Evolutionary conservation across 2,888 invertebrate species (phyloP), one percentile per base, ranked within the genome.

Genomic region (Cabera pusaria): DNA sequence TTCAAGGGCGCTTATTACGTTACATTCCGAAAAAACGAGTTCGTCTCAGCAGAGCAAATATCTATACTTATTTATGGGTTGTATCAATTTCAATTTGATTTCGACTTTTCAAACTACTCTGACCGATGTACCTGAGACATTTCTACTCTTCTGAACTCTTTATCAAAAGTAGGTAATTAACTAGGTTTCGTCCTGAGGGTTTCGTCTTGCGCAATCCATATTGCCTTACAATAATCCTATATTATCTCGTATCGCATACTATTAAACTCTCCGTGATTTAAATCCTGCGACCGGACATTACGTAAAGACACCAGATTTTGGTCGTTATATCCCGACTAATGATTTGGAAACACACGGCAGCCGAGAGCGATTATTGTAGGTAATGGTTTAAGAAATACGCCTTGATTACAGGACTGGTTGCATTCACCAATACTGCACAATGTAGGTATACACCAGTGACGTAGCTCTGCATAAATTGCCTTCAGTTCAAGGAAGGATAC

Each of bases 1-100:
- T 83, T 84, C 83, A 84, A 85, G 85, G 85, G 80, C 85, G 79
- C 73, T 71, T 72, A 68, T 71, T 72, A 65, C 66, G 63, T 63
- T 64, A 69, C 35, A 58, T 57, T 61, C 55, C 52, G 62, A 71
- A 73, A 76, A 70, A 61, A 63, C 54, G 40, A 53, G 52, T 41
- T 35, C 20, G 31, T 56, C 52, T 44, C 47, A 14, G 2, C 14
- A 41, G 16, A 41, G 25, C 25, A 42, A 36, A 42, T 37, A 40
- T 31, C 17, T 42, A 19, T 9, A 25, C 35, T 42, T n/a, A n/a
- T n/a, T n/a, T n/a, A n/a, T n/a, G n/a, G n/a, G n/a, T n/a, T n/a
- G n/a, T n/a, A n/a, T n/a, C n/a, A n/a, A 36, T 42, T 42, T 36
- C 32, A 22, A 36, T 36, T 35, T 10, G 35, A 18, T 6, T 7